These are phyloP conservation scores for Sinosuthora webbiana DNA, from an alignment of 2,113 vertebrate species.

Conservation along the genomic window DNA sequence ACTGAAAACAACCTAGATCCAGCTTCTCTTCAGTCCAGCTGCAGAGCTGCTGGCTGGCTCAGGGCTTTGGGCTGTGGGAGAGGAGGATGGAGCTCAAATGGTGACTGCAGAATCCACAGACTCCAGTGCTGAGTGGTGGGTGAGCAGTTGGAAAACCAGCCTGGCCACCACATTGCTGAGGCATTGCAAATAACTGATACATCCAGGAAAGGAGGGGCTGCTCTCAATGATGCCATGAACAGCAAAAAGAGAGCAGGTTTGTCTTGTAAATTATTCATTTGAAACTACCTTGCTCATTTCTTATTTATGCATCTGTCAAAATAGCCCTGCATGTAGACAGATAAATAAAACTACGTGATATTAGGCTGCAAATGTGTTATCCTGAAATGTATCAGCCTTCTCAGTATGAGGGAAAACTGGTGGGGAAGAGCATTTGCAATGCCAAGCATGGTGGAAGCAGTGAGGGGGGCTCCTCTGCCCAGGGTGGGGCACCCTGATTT, in stretches of 20 bases:
- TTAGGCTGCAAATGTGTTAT: neutral
- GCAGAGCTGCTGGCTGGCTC: neutral
- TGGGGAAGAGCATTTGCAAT: neutral
- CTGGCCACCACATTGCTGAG: neutral
- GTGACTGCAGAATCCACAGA: neutral
- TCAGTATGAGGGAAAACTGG: neutral
- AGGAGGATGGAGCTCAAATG: neutral
- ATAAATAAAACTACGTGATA: neutral
- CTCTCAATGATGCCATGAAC: neutral
- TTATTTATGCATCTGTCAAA: neutral
- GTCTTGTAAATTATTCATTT: conserved; percentile 29
- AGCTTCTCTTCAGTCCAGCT: neutral
- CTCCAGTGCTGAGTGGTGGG: neutral
- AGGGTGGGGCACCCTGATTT: neutral
- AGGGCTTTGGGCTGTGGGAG: neutral
- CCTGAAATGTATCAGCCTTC: neutral
- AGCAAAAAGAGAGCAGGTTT: neutral
- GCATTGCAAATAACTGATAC: neutral
- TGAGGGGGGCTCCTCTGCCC: neutral
- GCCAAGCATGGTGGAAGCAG: neutral
- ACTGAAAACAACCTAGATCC: neutral
- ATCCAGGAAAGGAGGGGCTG: neutral
- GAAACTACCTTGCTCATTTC: neutral
- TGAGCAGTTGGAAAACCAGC: neutral
- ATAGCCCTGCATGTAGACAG: neutral